phyloP scores from a whole-genome alignment of 2,888 invertebrate genomes.

The Dione vanillae region DNA sequence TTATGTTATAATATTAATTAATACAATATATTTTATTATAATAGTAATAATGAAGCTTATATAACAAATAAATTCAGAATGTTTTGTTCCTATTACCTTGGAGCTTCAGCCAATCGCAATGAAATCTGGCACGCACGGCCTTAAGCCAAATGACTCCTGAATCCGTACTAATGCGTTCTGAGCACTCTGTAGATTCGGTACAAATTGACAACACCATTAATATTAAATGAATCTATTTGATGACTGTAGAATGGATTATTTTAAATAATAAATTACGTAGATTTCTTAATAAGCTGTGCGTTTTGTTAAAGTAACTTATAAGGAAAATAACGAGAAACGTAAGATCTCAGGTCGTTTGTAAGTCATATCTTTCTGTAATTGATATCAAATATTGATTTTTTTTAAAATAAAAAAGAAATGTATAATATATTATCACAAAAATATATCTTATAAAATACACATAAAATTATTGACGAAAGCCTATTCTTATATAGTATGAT shows the following conservation, averaged over 20 bases:
- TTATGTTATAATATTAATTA: not conserved
- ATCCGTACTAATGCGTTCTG: constrained; percentile 16
- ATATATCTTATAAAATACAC: too few relatives aligned
- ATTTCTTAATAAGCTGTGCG: not conserved
- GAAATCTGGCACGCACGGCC: constrained; percentile 20
- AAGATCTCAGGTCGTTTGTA: not conserved
- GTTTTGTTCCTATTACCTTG: constrained; percentile 12
- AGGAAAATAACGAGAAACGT: not conserved
- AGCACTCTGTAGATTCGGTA: constrained; percentile 4
- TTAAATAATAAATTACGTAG: constrained; percentile 3
- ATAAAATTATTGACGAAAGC: too few relatives aligned
- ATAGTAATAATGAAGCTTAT: not conserved
- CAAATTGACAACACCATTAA: constrained; percentile 20
- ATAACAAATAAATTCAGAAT: not conserved
- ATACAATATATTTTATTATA: constrained; percentile 1
- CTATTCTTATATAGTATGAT: too few relatives aligned
- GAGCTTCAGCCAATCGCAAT: constrained; percentile 11
- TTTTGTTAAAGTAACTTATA: not conserved
- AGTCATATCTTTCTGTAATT: not conserved
- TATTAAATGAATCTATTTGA: constrained; percentile 21
- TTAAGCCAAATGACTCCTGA: constrained; percentile 18
- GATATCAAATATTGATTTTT: not conserved
- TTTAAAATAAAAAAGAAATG: too few relatives aligned
- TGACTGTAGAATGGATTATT: not conserved
- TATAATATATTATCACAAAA: too few relatives aligned